phyloP scores from a whole-genome alignment of 1,140 invertebrate genomes.

The Ooceraea biroi region DNA sequence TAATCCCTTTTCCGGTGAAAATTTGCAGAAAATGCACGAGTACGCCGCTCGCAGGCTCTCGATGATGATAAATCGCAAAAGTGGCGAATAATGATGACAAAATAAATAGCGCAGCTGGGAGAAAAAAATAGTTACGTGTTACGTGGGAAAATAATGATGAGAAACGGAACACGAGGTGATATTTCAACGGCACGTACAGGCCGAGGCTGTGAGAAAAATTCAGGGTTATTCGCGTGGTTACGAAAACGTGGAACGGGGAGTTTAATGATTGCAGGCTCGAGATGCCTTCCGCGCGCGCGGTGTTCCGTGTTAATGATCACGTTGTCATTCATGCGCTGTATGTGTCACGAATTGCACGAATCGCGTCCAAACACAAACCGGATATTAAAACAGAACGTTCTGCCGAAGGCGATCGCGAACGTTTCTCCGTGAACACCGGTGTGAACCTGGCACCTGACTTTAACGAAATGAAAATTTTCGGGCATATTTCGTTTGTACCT shows the following conservation, averaged over 20 bases:
- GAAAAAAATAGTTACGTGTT: background rate
- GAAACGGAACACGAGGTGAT: background rate
- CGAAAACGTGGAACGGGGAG: conserved; percentile 7
- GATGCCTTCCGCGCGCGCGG: conserved; percentile 38
- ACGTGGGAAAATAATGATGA: background rate
- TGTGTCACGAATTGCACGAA: background rate
- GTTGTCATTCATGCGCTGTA: conserved; percentile 31
- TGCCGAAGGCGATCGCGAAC: background rate
- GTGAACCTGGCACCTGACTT: too few species aligned
- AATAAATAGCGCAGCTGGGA: too few species aligned
- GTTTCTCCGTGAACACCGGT: background rate
- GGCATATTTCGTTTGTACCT: too few species aligned
- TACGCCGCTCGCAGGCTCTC: too few species aligned
- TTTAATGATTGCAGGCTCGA: conserved; percentile 55
- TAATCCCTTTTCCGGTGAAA: conserved; percentile 34
- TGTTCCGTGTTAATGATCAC: conserved; percentile 49
- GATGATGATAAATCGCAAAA: background rate
- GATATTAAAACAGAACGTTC: background rate
- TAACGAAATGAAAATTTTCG: too few species aligned
- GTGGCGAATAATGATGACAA: background rate
- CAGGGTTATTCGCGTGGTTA: background rate
- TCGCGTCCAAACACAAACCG: background rate
- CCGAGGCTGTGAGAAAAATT: conserved; percentile 29
- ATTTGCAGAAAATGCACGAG: conserved; percentile 6
- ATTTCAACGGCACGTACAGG: background rate